Conservation (phyloP, 2,888 invertebrate genomes). For the Axea sp. region DNA sequence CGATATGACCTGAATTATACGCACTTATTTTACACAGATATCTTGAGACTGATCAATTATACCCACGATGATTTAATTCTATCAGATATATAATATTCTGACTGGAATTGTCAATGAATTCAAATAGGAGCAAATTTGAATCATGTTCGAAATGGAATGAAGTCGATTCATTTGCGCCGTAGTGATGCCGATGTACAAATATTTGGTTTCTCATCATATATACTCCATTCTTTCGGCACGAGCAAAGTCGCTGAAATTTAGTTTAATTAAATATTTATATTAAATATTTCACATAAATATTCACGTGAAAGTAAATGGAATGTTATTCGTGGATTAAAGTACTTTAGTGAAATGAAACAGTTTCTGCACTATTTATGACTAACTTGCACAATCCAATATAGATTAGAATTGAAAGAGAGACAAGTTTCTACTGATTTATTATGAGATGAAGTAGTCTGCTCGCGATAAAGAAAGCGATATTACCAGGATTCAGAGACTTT, state of each 20-base stretch:
- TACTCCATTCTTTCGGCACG: conserved; percentile 8
- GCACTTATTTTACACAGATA: neutral
- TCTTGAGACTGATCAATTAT: neutral
- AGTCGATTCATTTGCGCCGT: conserved; percentile 6
- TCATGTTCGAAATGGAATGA: conserved; percentile 31
- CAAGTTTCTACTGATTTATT: conserved; percentile 34
- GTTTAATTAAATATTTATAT: too few relatives aligned
- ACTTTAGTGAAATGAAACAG: conserved; percentile 30
- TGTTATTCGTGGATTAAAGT: conserved; percentile 12
- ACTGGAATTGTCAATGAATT: too few relatives aligned
- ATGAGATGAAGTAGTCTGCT: conserved; percentile 3
- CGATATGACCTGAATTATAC: conserved; percentile 32
- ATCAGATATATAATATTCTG: too few relatives aligned
- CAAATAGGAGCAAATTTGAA: neutral
- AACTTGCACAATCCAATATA: conserved; percentile 14
- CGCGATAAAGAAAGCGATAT: conserved; percentile 5
- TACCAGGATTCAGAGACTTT: conserved; percentile 10
- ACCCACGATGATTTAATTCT: too few relatives aligned
- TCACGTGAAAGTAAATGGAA: conserved; percentile 28
- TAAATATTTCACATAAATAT: too few relatives aligned
- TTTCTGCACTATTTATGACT: conserved; percentile 49
- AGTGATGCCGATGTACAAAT: conserved; percentile 10
- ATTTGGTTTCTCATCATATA: conserved; percentile 13
- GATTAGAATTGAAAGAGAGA: conserved; percentile 38
- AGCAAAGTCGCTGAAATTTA: too few relatives aligned